Conservation (phyloP, 2,113 vertebrate species). For the Sakesphorus luctuosus region DNA sequence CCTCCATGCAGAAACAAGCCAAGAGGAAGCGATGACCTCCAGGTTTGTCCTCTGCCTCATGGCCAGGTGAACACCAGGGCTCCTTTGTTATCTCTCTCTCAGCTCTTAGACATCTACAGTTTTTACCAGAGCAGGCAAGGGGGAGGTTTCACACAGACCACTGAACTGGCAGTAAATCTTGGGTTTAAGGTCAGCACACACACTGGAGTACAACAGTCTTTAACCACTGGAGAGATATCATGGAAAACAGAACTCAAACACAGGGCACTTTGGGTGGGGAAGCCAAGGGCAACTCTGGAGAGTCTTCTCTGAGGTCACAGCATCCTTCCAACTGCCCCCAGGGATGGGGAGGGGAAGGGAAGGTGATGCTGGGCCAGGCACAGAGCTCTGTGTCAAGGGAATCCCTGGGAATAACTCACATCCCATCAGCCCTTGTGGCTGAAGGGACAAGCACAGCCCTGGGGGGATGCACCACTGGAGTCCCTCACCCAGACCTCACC, state of each 20-base stretch:
- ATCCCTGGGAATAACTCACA: background rate
- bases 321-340: background rate
- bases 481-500: background rate
- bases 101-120: background rate
- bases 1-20: background rate
- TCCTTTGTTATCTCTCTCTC: background rate
- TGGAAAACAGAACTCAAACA: background rate
- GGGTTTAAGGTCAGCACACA: background rate
- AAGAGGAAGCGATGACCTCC: background rate
- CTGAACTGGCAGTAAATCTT: background rate
- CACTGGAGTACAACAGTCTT: background rate
- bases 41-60: background rate
- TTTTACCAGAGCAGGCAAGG: background rate
- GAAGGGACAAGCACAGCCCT: background rate
- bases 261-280: background rate
- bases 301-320: background rate
- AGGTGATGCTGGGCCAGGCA: accelerated
- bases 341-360: background rate
- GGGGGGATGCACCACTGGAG: too few species aligned
- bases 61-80: background rate
- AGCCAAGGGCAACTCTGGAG: background rate
- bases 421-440: accelerated
- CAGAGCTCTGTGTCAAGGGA: accelerated
- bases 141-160: background rate
- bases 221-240: accelerated